These are phyloP conservation scores for Strongylocentrotus purpuratus DNA, from an alignment of 35 echinoderm and acorn worm genomes.

Conservation along the genomic window DNA sequence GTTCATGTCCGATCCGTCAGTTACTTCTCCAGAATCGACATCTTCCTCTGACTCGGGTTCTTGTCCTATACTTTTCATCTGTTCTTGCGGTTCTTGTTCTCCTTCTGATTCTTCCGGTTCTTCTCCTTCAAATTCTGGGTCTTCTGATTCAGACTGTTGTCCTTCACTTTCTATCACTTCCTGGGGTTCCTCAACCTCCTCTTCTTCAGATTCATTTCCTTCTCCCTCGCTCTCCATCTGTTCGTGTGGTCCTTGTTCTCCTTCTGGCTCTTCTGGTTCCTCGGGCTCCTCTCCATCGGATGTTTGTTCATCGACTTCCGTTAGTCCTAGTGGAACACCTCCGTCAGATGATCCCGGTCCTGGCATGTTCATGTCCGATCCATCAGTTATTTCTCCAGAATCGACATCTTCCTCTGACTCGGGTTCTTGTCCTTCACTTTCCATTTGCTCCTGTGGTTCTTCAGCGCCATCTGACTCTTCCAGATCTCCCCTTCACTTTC, in stretches of 20 bases:
- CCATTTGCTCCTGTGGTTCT: not conserved
- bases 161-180: too few relatives aligned
- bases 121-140: too few relatives aligned
- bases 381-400: not conserved
- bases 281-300: not conserved
- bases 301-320: too few relatives aligned
- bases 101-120: not conserved
- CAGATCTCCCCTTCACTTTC: not conserved
- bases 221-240: not conserved
- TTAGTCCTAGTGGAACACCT: not conserved
- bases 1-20: too few relatives aligned
- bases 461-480: not conserved
- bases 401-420: not conserved
- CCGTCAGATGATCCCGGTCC: not conserved
- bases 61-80: not conserved
- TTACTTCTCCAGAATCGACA: not conserved
- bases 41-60: not conserved
- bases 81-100: not conserved
- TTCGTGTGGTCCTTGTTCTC: not conserved
- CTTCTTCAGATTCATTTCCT: not conserved
- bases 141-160: too few relatives aligned
- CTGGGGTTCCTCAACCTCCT: too few relatives aligned
- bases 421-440: not conserved
- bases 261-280: too few relatives aligned
- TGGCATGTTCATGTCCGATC: too few relatives aligned